phyloP scores from a whole-genome alignment of 2,888 invertebrate species.

The Rotaria macrura region DNA sequence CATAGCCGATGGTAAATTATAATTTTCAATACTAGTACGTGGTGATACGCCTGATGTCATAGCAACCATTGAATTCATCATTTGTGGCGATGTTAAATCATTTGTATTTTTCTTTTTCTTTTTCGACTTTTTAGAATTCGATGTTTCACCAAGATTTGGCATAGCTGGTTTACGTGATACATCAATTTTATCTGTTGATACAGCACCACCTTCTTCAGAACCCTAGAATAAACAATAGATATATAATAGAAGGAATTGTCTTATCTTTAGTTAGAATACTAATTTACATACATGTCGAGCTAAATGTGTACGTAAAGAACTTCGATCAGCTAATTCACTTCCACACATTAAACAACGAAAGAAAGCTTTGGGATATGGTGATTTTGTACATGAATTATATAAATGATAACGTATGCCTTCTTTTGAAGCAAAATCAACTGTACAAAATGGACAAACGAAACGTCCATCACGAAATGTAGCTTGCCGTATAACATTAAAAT shows the following conservation, averaged over 20 bases:
- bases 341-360: constrained; percentile 18
- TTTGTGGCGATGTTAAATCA: background rate
- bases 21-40: background rate
- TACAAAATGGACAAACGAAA: constrained; percentile 23
- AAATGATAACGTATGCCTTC: constrained; percentile 21
- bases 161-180: background rate
- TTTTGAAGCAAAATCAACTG: constrained; percentile 21
- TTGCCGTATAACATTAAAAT: constrained; percentile 18
- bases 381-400: constrained; percentile 21
- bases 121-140: background rate
- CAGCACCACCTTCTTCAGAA: background rate
- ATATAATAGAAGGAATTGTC: background rate
- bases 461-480: constrained; percentile 21
- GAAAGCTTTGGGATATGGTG: constrained; percentile 1
- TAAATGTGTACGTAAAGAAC: constrained; percentile 18
- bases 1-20: background rate
- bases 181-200: background rate
- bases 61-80: background rate
- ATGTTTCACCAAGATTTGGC: background rate
- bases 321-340: constrained; percentile 21
- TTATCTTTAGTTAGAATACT: too few species aligned
- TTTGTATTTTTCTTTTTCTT: constrained; percentile 5
- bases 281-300: constrained; percentile 24
- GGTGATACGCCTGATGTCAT: background rate
- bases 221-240: background rate